Conservation (phyloP, 1,140 invertebrate genomes). For the Hylyphantes graminicola region DNA sequence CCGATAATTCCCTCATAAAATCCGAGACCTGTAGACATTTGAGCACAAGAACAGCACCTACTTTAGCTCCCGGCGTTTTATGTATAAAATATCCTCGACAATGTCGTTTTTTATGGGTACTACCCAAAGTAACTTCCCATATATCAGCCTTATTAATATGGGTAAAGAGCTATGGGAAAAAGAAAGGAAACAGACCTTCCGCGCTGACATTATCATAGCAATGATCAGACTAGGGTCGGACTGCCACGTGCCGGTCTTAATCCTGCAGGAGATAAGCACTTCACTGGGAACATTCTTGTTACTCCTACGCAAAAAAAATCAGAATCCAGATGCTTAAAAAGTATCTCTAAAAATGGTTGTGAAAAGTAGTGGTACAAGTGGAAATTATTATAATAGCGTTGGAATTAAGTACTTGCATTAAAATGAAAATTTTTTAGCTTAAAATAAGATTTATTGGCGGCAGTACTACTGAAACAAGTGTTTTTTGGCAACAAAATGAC, state of each 20-base stretch:
- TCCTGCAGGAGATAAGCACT: background rate
- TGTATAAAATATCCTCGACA: background rate
- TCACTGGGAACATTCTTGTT: background rate
- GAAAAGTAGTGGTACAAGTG: too few species aligned
- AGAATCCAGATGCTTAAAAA: too few species aligned
- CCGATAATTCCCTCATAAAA: too few species aligned
- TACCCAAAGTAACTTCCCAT: background rate
- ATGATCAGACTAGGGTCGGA: background rate
- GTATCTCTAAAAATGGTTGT: too few species aligned
- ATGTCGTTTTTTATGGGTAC: background rate
- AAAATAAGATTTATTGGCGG: too few species aligned
- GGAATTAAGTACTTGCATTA: too few species aligned
- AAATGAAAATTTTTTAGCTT: too few species aligned
- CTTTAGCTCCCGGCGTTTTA: background rate
- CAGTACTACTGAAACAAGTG: too few species aligned
- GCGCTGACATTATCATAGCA: slow-evolving; percentile 42
- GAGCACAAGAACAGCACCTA: background rate
- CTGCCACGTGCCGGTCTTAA: background rate
- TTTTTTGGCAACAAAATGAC: too few species aligned
- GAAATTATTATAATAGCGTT: too few species aligned
- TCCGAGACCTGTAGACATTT: too few species aligned
- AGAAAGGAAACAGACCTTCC: slow-evolving; percentile 9
- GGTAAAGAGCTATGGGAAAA: slow-evolving; percentile 21
- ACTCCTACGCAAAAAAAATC: too few species aligned
- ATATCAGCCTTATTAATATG: slow-evolving; percentile 52